phyloP scores from a whole-genome alignment of 2,888 invertebrate species.

The Glyphotaelius pellucidus region DNA sequence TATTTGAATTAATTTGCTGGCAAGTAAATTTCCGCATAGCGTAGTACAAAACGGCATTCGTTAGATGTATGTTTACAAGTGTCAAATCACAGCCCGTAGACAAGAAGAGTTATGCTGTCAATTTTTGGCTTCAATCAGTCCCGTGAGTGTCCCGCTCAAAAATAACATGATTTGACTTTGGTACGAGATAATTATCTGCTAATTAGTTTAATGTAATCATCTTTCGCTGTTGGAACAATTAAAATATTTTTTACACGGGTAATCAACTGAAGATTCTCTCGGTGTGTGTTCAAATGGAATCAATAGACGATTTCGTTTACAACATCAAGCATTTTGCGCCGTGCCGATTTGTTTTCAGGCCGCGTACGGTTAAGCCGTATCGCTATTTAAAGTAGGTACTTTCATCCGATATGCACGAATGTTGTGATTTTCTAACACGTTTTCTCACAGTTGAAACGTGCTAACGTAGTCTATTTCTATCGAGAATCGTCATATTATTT shows the following conservation, averaged over 20 bases:
- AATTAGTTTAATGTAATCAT: not conserved
- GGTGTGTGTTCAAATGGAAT: not conserved
- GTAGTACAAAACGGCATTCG: not conserved
- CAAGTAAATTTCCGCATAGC: not conserved
- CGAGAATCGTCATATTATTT: not conserved
- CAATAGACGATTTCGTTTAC: not conserved
- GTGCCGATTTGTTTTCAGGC: not conserved
- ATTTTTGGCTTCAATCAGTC: not conserved
- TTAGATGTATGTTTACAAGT: not conserved
- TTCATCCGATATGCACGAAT: conserved; percentile 2
- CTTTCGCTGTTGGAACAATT: conserved; percentile 2
- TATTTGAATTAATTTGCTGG: not conserved
- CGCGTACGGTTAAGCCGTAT: not conserved
- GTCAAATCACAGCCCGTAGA: not conserved
- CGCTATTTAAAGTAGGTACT: not conserved
- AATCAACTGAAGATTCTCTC: not conserved
- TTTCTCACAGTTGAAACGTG: not conserved
- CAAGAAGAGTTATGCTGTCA: not conserved
- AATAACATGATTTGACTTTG: not conserved
- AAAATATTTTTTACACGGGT: not conserved
- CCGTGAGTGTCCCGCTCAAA: not conserved
- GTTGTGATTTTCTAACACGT: conserved; percentile 9
- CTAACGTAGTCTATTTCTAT: not conserved
- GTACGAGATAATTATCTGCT: not conserved
- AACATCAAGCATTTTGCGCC: not conserved